phyloP scores from a whole-genome alignment of 2,113 vertebrate species.

The Takifugu bimaculatus region DNA sequence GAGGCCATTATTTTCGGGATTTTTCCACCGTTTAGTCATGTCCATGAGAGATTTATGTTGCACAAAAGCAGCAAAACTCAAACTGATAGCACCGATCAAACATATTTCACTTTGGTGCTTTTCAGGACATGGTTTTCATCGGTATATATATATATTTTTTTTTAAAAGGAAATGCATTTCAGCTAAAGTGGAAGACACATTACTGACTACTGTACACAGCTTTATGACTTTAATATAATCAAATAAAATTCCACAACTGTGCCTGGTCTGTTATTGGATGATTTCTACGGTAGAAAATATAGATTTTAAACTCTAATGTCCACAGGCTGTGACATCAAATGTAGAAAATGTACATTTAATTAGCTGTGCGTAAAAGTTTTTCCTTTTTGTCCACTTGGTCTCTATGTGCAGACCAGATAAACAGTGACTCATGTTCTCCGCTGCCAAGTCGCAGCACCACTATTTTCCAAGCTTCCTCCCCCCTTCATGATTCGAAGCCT shows the following conservation, averaged over 20 bases:
- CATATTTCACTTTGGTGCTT: conserved; percentile 49
- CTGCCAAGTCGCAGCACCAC: conserved; percentile 71
- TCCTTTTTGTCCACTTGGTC: conserved; percentile 52
- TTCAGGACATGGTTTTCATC: conserved; percentile 26
- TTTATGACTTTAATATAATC: conserved; percentile 55
- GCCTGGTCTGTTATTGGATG: background rate
- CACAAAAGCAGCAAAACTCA: conserved; percentile 8
- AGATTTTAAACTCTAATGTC: too few species aligned
- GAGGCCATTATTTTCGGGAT: background rate
- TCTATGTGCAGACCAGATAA: conserved; percentile 63
- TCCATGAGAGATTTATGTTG: conserved; percentile 9
- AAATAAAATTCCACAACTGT: conserved; percentile 72
- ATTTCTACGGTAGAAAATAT: too few species aligned
- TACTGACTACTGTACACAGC: conserved; percentile 72
- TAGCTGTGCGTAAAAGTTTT: background rate
- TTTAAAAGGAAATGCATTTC: conserved; percentile 43
- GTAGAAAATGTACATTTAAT: background rate
- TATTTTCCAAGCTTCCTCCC: conserved; percentile 60
- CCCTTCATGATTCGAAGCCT: conserved; percentile 19
- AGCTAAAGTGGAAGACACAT: conserved; percentile 45
- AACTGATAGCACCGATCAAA: conserved; percentile 22
- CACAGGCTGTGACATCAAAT: too few species aligned
- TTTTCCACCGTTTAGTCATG: background rate
- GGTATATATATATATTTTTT: conserved; percentile 39
- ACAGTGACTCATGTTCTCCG: conserved; percentile 72